Percentiles rank a stretch among this genome's conserved stretches.
phyloP scores from a whole-genome alignment of 2,797 vertebrate genomes.

The Ciconia nigra region DNA sequence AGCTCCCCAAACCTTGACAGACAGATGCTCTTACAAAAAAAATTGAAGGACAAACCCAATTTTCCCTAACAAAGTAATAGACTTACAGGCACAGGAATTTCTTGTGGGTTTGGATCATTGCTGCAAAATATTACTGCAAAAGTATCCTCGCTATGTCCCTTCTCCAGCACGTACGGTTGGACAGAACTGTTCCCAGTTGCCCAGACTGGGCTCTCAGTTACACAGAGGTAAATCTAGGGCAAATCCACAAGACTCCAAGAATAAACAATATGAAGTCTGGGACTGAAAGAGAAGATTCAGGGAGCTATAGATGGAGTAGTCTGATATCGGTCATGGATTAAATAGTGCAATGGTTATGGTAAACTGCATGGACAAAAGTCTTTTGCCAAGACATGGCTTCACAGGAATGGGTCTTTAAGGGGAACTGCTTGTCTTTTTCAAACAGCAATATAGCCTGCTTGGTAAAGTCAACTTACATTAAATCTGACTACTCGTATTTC shows the following conservation, averaged over 20 bases:
- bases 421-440: neutral
- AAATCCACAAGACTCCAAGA: neutral
- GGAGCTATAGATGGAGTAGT: neutral
- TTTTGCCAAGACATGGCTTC: neutral
- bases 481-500: neutral
- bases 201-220: neutral
- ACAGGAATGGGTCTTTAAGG: neutral
- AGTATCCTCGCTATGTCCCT: neutral
- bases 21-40: neutral
- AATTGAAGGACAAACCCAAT: neutral
- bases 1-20: neutral
- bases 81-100: slow-evolving; percentile 5
- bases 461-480: neutral
- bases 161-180: neutral
- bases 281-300: neutral
- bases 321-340: neutral
- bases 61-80: neutral
- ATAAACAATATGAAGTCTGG: neutral
- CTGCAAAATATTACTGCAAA: neutral
- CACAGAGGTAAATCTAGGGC: neutral
- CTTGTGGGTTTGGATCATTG: slow-evolving; percentile 10
- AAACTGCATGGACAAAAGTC: neutral
- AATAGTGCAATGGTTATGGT: neutral
- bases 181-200: neutral
- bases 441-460: neutral